phyloP scores from a whole-genome alignment of 2,113 vertebrate genomes.

The Ceyx cyanopectus region DNA sequence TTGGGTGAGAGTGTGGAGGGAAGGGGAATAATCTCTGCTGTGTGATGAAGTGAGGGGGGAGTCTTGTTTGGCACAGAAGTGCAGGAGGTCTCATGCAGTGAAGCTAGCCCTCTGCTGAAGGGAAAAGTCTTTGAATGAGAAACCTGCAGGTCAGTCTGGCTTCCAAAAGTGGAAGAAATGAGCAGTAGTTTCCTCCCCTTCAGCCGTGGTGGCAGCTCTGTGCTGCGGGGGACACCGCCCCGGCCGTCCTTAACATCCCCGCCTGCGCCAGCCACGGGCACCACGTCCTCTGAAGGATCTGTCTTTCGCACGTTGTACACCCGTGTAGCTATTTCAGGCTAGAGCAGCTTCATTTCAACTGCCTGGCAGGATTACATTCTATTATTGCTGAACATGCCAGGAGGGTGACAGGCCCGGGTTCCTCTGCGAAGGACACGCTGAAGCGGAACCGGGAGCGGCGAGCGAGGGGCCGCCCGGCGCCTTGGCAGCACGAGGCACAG shows the following conservation, averaged over 20 bases:
- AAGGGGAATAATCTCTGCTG: not conserved
- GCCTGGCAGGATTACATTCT: slow-evolving; percentile 65
- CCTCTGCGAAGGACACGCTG: not conserved
- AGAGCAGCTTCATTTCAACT: slow-evolving; percentile 60
- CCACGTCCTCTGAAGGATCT: slow-evolving; percentile 12
- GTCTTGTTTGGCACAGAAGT: fast-evolving
- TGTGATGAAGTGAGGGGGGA: not conserved
- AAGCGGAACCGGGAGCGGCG: not conserved
- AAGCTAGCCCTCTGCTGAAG: not conserved
- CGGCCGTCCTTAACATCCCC: not conserved
- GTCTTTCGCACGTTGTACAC: slow-evolving; percentile 15
- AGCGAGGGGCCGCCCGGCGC: not conserved
- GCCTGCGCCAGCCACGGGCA: fast-evolving
- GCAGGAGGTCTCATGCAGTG: not conserved
- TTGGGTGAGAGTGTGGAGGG: not conserved
- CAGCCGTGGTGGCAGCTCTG: not conserved
- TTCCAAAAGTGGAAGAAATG: not conserved
- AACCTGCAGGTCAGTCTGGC: not conserved
- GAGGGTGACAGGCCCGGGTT: slow-evolving; percentile 6
- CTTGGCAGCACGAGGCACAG: not conserved
- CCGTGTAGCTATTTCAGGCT: slow-evolving; percentile 60
- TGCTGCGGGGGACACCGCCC: not conserved
- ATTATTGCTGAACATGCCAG: slow-evolving; percentile 48
- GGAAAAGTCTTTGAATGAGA: not conserved
- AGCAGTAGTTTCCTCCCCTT: not conserved